Percentiles rank a stretch among this genome's conserved stretches.
Conservation (phyloP, 35 echinoderm and acorn worm species). For the Hemicentrotus pulcherrimus region DNA sequence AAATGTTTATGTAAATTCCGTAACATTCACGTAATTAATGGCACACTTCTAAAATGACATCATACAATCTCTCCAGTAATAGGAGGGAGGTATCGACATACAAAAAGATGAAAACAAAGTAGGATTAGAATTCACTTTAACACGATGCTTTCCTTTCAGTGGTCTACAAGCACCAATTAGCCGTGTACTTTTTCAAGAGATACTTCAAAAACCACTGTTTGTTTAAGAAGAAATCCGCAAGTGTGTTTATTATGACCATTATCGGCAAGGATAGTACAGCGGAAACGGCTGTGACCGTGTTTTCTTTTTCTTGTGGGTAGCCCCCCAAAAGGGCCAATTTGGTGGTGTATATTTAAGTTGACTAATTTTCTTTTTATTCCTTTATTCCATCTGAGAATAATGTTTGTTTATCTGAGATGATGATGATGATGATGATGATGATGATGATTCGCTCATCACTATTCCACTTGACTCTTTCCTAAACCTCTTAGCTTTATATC, state of each 20-base stretch:
- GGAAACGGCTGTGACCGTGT: neutral
- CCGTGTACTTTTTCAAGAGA: slow-evolving; percentile 36
- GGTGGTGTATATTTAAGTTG: slow-evolving; percentile 25
- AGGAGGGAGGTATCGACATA: neutral
- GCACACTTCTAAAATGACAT: no score
- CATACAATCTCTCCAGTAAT: no score
- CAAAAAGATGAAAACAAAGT: neutral
- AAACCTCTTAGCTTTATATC: slow-evolving; percentile 12
- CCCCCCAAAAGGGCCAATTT: neutral
- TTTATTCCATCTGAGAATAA: neutral
- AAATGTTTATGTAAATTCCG: no score
- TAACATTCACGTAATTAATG: no score
- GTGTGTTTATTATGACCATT: slow-evolving; percentile 36
- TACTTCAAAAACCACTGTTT: slow-evolving; percentile 33
- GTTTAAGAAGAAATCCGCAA: slow-evolving; percentile 16
- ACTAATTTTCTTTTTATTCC: slow-evolving; percentile 26
- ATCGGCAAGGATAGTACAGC: slow-evolving; percentile 1
- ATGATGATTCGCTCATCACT: neutral
- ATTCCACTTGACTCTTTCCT: neutral
- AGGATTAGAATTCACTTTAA: neutral
- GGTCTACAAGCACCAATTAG: slow-evolving; percentile 35
- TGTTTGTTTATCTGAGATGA: neutral
- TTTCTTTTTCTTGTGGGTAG: neutral
- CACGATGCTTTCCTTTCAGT: neutral
- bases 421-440: neutral